Conservation (phyloP, 2,113 vertebrate species). For the Scolopax mira region DNA sequence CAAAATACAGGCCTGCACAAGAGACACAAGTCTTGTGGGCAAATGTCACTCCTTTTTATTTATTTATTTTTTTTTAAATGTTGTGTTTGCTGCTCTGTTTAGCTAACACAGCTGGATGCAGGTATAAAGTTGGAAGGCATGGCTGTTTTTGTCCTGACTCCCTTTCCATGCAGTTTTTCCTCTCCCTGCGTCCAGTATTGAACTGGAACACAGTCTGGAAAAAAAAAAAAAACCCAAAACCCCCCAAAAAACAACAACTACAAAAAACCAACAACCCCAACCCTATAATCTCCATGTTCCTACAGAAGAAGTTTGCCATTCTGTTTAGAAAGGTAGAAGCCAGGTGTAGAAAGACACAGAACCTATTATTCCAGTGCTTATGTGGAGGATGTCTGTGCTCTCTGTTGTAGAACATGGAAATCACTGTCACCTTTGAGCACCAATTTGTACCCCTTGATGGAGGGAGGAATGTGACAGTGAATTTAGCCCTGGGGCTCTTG, state of each 20-base stretch:
- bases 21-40: neutral
- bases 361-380: fast-evolving
- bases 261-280: too few species aligned
- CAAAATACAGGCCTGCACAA: neutral
- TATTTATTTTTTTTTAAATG: neutral
- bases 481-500: neutral
- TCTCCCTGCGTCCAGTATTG: neutral
- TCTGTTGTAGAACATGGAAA: fast-evolving
- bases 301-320: neutral
- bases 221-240: neutral
- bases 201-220: neutral
- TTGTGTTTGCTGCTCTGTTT: neutral
- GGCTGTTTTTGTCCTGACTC: neutral
- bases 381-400: neutral
- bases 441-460: neutral
- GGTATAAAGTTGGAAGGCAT: neutral
- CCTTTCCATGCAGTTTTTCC: neutral
- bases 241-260: too few species aligned
- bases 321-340: neutral
- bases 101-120: neutral
- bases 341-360: neutral
- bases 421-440: neutral
- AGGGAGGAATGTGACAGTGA: neutral
- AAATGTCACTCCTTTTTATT: neutral
- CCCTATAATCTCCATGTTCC: neutral